A percentile compares a stretch with the other conserved stretches of the same genome.
Conservation (phyloP, 1,140 invertebrate genomes). For the Sitophilus oryzae region DNA sequence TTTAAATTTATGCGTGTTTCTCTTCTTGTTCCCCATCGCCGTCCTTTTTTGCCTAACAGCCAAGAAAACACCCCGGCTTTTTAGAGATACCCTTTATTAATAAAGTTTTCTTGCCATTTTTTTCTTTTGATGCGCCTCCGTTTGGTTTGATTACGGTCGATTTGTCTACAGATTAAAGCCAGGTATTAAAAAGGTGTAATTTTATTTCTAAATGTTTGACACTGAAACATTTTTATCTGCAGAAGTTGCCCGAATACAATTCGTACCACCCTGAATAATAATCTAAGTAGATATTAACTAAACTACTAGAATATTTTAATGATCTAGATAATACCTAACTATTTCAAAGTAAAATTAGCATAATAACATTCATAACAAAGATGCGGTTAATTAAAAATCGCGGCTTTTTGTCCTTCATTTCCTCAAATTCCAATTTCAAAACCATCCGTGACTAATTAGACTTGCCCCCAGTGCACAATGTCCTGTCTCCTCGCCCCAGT, state of each 20-base stretch:
- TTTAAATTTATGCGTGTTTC: constrained; percentile 25
- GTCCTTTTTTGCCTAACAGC: background rate
- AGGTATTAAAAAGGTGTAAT: background rate
- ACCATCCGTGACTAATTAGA: background rate
- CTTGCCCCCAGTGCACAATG: background rate
- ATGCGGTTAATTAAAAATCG: too few species aligned
- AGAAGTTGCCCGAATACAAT: too few species aligned
- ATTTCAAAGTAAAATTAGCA: too few species aligned
- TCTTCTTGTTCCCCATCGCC: too few species aligned
- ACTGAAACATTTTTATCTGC: too few species aligned
- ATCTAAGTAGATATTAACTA: too few species aligned
- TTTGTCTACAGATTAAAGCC: background rate
- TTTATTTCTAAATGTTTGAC: background rate
- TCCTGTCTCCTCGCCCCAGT: background rate
- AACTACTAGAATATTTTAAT: too few species aligned
- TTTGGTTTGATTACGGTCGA: constrained; percentile 5
- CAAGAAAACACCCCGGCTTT: background rate
- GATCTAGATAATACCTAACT: too few species aligned
- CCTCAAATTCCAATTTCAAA: too few species aligned
- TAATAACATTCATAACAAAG: too few species aligned
- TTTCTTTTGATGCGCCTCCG: background rate
- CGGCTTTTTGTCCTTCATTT: too few species aligned
- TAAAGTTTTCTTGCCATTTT: constrained; percentile 23
- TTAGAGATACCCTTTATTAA: constrained; percentile 23
- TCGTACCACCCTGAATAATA: too few species aligned